These are phyloP conservation scores for Oostethus manadensis DNA, from an alignment of 2,113 vertebrate species.

Conservation along the genomic window DNA sequence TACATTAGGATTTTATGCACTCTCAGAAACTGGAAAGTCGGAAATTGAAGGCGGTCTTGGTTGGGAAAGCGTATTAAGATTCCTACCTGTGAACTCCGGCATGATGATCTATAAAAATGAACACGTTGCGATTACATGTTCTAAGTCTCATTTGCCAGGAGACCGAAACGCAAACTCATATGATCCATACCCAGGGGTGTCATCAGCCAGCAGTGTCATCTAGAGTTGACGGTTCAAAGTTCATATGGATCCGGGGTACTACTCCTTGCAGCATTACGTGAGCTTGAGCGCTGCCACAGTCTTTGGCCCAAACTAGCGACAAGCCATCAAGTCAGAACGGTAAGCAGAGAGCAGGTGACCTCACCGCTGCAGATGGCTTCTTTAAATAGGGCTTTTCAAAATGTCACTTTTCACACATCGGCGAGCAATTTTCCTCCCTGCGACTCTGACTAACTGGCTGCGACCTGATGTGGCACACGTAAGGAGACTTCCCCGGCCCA, in stretches of 20 bases:
- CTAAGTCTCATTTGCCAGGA: no score
- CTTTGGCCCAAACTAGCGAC: conserved; percentile 1
- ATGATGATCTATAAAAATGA: no score
- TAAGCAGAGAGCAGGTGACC: conserved; percentile 33
- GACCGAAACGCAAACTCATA: no score
- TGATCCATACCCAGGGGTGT: no score
- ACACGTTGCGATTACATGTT: no score
- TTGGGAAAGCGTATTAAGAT: no score
- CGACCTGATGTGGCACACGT: conserved; percentile 3
- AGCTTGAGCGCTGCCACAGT: background rate
- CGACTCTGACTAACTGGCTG: conserved; percentile 5
- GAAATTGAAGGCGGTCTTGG: no score
- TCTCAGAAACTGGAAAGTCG: no score
- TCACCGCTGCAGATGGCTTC: conserved; percentile 12
- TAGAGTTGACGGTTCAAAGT: no score
- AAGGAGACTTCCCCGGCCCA: background rate
- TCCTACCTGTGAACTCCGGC: no score
- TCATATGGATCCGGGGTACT: background rate
- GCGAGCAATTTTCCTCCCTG: conserved; percentile 20
- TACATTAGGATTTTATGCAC: no score
- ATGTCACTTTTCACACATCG: conserved; percentile 50
- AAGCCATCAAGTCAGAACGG: conserved; percentile 20
- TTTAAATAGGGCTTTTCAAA: conserved; percentile 42
- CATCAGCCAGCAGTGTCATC: no score
- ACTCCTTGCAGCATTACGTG: background rate